phyloP scores from a whole-genome alignment of 2,888 invertebrate species.

The Drymonia ruficornis region DNA sequence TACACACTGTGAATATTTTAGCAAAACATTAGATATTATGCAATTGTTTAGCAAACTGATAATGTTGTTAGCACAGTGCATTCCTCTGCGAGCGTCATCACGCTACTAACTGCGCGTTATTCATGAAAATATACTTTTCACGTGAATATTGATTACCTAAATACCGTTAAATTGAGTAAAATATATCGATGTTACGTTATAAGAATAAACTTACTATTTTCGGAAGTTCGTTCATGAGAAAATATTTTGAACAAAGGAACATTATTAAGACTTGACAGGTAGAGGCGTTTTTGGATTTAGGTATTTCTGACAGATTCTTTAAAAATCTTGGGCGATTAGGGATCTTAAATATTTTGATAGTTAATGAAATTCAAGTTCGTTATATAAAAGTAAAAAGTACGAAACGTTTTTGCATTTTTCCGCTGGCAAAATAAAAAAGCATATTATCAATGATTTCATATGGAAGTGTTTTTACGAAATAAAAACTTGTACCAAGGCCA shows the following conservation, averaged over 20 bases:
- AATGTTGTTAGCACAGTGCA: slow-evolving; percentile 64
- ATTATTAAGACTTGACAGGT: background rate
- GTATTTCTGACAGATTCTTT: no score
- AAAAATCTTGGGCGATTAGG: no score
- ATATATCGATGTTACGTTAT: background rate
- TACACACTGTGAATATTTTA: slow-evolving; percentile 21
- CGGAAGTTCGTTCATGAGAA: background rate
- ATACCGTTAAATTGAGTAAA: background rate
- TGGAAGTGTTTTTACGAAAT: no score
- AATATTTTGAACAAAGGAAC: background rate
- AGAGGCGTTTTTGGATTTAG: no score
- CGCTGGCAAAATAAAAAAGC: no score
- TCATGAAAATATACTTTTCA: slow-evolving; percentile 23
- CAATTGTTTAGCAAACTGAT: slow-evolving; percentile 64
- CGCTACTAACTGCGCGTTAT: slow-evolving; percentile 14
- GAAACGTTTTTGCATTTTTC: no score
- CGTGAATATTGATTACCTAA: slow-evolving; percentile 15
- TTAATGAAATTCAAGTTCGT: no score
- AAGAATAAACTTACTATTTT: background rate
- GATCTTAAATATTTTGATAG: no score
- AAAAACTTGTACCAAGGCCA: no score
- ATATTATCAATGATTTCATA: no score
- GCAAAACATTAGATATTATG: slow-evolving; percentile 51
- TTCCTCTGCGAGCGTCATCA: slow-evolving; percentile 53
- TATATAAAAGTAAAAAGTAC: no score